A percentile compares a stretch with the other conserved stretches of the same genome.
phyloP scores from a whole-genome alignment of 2,113 vertebrate genomes.

The Australoheros scitulus region DNA sequence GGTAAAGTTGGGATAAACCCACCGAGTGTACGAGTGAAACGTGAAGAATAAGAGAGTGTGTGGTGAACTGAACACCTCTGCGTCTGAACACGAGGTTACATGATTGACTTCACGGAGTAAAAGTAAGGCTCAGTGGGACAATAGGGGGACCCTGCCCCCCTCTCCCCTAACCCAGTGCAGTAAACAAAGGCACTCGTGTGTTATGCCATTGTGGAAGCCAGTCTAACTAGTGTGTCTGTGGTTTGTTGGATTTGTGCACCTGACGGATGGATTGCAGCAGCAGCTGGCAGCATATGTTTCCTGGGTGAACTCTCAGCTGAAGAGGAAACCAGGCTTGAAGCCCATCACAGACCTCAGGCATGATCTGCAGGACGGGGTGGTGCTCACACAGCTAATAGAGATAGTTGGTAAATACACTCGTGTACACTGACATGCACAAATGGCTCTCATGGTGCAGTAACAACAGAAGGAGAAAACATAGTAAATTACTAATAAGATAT shows the following conservation, averaged over 20 bases:
- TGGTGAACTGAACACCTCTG: not conserved
- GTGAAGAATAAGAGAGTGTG: not conserved
- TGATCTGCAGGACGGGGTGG: slow-evolving; percentile 92
- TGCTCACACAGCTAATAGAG: slow-evolving; percentile 91
- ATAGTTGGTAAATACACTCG: slow-evolving; percentile 88
- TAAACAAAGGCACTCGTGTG: slow-evolving; percentile 63
- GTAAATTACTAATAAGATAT: not conserved
- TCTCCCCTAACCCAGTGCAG: slow-evolving; percentile 5
- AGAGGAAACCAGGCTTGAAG: slow-evolving; percentile 85
- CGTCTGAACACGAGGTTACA: not conserved
- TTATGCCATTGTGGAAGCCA: slow-evolving; percentile 15
- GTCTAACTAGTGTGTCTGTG: slow-evolving; percentile 32
- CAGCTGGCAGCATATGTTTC: slow-evolving; percentile 93
- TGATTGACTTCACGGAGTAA: not conserved
- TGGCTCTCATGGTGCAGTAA: not conserved
- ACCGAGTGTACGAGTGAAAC: not conserved
- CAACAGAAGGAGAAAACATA: not conserved
- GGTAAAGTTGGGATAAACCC: not conserved
- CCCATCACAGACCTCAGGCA: slow-evolving; percentile 88
- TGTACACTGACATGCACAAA: not conserved
- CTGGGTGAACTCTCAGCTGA: slow-evolving; percentile 97
- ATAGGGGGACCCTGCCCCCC: slow-evolving; percentile 11
- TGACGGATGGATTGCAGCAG: slow-evolving; percentile 83
- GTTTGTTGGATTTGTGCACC: slow-evolving; percentile 20
- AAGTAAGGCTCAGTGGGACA: slow-evolving; percentile 24